Percentiles rank a stretch among this genome's conserved stretches.
Evolutionary conservation across 2,113 vertebrate species (phyloP).

Genomic region (Gallinago undulata): DNA sequence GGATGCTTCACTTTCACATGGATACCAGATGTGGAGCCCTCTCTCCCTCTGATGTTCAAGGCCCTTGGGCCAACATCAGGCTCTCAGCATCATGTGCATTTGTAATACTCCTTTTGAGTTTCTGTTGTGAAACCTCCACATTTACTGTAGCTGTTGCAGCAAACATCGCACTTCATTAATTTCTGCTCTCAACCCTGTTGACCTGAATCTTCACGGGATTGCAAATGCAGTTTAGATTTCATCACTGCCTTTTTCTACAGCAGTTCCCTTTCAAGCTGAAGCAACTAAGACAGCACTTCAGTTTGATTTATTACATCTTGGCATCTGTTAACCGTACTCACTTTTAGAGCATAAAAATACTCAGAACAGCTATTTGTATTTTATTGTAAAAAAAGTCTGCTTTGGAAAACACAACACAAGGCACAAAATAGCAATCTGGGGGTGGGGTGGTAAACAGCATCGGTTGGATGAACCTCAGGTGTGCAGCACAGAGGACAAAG

Average conservation of each 20-base stretch:
- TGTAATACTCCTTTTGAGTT: background rate
- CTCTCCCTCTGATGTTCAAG: background rate
- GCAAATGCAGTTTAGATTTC: background rate
- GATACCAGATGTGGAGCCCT: background rate
- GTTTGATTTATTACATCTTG: constrained; percentile 23
- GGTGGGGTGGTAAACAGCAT: background rate
- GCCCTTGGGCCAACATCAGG: background rate
- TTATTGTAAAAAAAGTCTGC: background rate
- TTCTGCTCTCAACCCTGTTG: background rate
- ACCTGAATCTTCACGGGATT: background rate
- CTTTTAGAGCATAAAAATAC: background rate
- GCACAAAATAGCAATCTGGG: background rate
- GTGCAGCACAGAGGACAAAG: background rate
- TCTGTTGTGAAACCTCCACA: background rate
- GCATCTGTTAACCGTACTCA: background rate
- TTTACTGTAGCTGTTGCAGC: background rate
- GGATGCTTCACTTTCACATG: background rate
- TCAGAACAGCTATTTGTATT: background rate
- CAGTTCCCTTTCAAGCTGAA: background rate
- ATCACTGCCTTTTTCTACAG: background rate
- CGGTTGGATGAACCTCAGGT: background rate
- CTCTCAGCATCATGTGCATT: fast-evolving
- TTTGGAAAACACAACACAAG: background rate
- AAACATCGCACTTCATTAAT: background rate
- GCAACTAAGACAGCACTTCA: background rate